phyloP scores from a whole-genome alignment of 2,797 vertebrate species.

The Hyperoplus immaculatus region DNA sequence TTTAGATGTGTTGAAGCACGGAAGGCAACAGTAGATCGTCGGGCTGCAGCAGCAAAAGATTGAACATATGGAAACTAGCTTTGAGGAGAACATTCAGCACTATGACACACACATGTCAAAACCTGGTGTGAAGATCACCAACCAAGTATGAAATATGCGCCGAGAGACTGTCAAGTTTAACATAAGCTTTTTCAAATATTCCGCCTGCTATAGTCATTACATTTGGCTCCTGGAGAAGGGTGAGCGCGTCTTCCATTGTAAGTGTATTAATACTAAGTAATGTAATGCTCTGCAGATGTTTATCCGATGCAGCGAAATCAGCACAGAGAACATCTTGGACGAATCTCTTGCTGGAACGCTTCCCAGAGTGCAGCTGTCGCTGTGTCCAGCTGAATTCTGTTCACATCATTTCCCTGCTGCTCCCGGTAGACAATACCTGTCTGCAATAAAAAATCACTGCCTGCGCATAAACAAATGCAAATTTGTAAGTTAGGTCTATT shows the following conservation, averaged over 20 bases:
- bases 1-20: constrained; percentile 31
- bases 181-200: constrained; percentile 52
- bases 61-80: constrained; percentile 61
- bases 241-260: constrained; percentile 75
- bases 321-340: constrained; percentile 78
- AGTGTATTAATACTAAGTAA: constrained; percentile 83
- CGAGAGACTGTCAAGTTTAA: constrained; percentile 66
- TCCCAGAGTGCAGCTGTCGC: constrained; percentile 83
- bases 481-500: constrained; percentile 62
- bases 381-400: constrained; percentile 80
- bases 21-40: constrained; percentile 13
- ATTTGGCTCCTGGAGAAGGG: constrained; percentile 65
- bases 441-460: constrained; percentile 62
- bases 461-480: constrained; percentile 79
- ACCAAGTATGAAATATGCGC: constrained; percentile 63
- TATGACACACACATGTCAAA: constrained; percentile 70
- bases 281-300: constrained; percentile 83
- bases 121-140: constrained; percentile 72
- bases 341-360: constrained; percentile 76
- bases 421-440: constrained; percentile 81
- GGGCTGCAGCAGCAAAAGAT: constrained; percentile 19
- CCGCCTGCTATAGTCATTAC: constrained; percentile 74
- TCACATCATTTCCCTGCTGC: constrained; percentile 71
- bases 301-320: constrained; percentile 69
- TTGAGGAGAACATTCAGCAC: constrained; percentile 44